Percentiles rank a stretch among this genome's conserved stretches.
These are phyloP conservation scores for Oeneis ivallda DNA, from an alignment of 2,888 invertebrate species.

Conservation along the genomic window DNA sequence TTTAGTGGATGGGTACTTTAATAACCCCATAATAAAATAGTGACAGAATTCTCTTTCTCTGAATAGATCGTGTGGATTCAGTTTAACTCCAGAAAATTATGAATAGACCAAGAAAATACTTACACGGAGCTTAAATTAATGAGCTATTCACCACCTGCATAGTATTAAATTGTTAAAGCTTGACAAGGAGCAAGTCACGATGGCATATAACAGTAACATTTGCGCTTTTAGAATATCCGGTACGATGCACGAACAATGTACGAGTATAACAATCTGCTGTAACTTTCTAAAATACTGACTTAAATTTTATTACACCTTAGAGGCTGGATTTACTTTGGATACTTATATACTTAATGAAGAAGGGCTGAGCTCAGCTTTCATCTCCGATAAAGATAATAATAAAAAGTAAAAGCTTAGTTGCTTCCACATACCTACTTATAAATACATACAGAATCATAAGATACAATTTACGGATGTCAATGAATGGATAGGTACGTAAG, in stretches of 20 bases:
- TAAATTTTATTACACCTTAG: too few species aligned
- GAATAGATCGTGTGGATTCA: neutral
- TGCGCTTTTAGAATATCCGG: slow-evolving; percentile 19
- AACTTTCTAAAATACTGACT: slow-evolving; percentile 13
- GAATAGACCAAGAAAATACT: neutral
- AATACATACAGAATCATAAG: too few species aligned
- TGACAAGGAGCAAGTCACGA: slow-evolving; percentile 21
- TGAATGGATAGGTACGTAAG: too few species aligned
- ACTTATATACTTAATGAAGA: too few species aligned
- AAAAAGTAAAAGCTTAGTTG: too few species aligned
- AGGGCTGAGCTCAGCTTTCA: too few species aligned
- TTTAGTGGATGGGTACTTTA: too few species aligned
- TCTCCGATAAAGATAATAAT: too few species aligned
- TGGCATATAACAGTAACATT: slow-evolving; percentile 13
- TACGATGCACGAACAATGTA: slow-evolving; percentile 7
- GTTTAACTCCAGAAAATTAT: neutral
- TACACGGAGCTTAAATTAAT: neutral
- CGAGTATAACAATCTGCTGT: slow-evolving; percentile 14
- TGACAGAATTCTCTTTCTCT: neutral
- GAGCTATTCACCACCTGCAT: neutral
- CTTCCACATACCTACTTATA: too few species aligned
- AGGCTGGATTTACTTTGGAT: too few species aligned
- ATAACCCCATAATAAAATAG: neutral
- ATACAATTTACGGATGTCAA: too few species aligned
- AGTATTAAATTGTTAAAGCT: slow-evolving; percentile 15